These are phyloP conservation scores for Antigone vipio DNA, from an alignment of 2,113 vertebrate species.

Conservation along the genomic window DNA sequence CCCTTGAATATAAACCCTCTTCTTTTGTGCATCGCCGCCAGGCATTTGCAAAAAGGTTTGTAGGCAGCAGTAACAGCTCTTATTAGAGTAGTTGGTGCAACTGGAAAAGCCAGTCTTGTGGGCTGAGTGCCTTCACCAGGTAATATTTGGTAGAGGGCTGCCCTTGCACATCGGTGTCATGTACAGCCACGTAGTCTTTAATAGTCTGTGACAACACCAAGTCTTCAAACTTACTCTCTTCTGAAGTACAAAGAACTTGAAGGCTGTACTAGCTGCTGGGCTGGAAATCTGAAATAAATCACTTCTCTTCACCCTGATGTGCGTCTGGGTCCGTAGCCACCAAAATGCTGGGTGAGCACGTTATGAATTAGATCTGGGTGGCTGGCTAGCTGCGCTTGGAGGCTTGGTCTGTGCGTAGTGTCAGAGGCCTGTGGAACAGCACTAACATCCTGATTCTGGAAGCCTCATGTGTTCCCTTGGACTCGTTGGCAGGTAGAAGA, in stretches of 20 bases:
- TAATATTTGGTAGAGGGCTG: background rate
- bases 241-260: background rate
- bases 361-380: background rate
- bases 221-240: background rate
- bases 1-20: background rate
- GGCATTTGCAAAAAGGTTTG: background rate
- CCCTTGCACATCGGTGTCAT: background rate
- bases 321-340: background rate
- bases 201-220: background rate
- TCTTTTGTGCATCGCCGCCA: background rate
- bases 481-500: background rate
- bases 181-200: accelerated
- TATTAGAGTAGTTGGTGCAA: background rate
- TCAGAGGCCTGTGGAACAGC: too few species aligned
- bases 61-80: background rate
- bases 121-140: background rate
- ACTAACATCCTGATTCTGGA: background rate
- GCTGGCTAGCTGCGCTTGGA: background rate
- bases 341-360: background rate
- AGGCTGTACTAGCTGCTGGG: background rate
- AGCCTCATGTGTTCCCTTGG: background rate
- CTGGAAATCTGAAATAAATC: background rate
- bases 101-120: background rate
- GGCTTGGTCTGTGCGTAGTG: background rate
- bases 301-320: background rate